These are phyloP conservation scores for Neoascia interrupta DNA, from an alignment of 2,888 invertebrate species.

Conservation along the genomic window DNA sequence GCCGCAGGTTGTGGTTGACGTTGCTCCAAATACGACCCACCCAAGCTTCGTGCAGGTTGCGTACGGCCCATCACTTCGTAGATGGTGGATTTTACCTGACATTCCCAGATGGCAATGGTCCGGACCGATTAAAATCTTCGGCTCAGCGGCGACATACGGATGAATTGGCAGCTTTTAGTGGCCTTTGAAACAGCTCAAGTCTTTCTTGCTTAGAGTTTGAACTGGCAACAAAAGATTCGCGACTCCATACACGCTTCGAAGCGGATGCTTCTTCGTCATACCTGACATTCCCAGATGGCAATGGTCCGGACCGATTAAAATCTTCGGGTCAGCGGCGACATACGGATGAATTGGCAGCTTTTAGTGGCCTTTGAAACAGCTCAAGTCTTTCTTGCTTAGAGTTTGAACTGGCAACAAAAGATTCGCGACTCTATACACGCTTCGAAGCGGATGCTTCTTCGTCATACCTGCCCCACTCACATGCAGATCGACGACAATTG, in stretches of 20 bases:
- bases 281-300: no score
- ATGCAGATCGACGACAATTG: no score
- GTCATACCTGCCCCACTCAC: neutral
- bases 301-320: no score
- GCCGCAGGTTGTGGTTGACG: no score
- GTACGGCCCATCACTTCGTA: slow-evolving; percentile 13
- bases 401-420: slow-evolving; percentile 42
- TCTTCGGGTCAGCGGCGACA: no score
- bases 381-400: slow-evolving; percentile 3
- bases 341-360: slow-evolving; percentile 6
- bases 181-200: neutral
- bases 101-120: no score
- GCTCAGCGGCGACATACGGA: no score
- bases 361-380: neutral
- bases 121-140: no score
- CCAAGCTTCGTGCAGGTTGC: slow-evolving; percentile 9
- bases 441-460: neutral
- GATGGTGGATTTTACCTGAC: neutral
- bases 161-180: slow-evolving; percentile 7
- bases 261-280: slow-evolving; percentile 28
- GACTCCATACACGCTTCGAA: neutral
- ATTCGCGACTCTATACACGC: neutral
- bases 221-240: slow-evolving; percentile 15
- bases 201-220: slow-evolving; percentile 23
- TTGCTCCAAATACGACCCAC: no score